phyloP scores from a whole-genome alignment of 2,888 invertebrate species.

The Pilophorus perplexus region DNA sequence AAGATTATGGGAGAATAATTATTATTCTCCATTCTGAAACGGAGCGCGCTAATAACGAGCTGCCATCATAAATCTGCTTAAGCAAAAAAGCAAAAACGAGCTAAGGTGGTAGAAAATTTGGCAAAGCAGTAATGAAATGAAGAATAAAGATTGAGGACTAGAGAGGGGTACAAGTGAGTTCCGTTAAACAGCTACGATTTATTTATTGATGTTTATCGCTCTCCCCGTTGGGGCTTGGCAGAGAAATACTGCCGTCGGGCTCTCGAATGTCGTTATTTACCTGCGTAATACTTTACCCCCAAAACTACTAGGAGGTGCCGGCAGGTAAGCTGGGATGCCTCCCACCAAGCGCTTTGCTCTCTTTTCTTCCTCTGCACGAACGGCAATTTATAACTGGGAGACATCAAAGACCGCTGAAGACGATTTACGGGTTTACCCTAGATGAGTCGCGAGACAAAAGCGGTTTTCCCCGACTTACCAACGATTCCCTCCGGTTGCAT shows the following conservation, averaged over 20 bases:
- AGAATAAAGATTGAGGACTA: slow-evolving; percentile 17
- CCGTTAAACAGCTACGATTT: slow-evolving; percentile 26
- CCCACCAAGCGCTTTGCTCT: slow-evolving; percentile 3
- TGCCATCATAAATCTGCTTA: too few relatives aligned
- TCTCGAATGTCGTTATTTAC: slow-evolving; percentile 35
- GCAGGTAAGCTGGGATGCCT: too few relatives aligned
- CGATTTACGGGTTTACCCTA: slow-evolving; percentile 1
- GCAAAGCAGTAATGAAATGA: too few relatives aligned
- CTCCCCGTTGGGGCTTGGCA: slow-evolving; percentile 1
- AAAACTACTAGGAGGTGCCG: slow-evolving; percentile 15
- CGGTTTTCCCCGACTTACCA: neutral
- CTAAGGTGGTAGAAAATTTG: too few relatives aligned
- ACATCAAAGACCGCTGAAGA: slow-evolving; percentile 17
- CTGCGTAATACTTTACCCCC: slow-evolving; percentile 32
- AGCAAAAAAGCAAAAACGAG: too few relatives aligned
- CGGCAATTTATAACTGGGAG: slow-evolving; percentile 11
- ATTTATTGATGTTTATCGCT: slow-evolving; percentile 38
- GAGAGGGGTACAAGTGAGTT: slow-evolving; percentile 16
- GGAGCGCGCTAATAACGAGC: too few relatives aligned
- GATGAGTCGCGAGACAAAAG: neutral
- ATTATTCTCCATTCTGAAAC: too few relatives aligned
- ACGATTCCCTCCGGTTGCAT: too few relatives aligned
- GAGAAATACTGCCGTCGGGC: slow-evolving; percentile 29
- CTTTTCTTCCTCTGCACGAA: slow-evolving; percentile 13
- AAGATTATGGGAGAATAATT: too few relatives aligned